Evolutionary conservation across 2,888 invertebrate genomes (phyloP).

Genomic region (Andrena marginata): DNA sequence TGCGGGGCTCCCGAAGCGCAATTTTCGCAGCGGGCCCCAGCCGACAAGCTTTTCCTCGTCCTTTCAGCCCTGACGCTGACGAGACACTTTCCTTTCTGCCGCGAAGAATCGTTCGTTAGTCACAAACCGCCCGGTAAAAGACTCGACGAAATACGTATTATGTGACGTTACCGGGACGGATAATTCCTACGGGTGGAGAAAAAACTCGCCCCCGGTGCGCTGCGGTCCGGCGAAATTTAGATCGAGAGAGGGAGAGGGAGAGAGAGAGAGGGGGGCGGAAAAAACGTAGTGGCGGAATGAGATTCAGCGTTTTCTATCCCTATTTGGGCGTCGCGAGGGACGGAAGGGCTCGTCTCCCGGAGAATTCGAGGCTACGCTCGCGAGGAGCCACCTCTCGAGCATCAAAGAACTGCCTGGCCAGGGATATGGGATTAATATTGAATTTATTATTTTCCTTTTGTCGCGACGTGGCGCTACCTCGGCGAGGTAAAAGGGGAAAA

Average conservation of each 20-base stretch:
- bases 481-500: conserved; percentile 19
- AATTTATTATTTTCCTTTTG: conserved; percentile 67
- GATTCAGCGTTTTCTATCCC: conserved; percentile 56
- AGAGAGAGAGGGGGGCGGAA: conserved; percentile 9
- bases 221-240: conserved; percentile 51
- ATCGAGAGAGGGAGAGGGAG: conserved; percentile 34
- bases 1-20: conserved; percentile 63
- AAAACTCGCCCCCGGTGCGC: conserved; percentile 25
- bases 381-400: conserved; percentile 12
- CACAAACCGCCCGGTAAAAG: conserved; percentile 61
- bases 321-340: conserved; percentile 7
- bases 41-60: conserved; percentile 75
- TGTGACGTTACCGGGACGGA: conserved; percentile 46
- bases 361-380: conserved; percentile 26
- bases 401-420: conserved; percentile 35
- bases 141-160: conserved; percentile 67
- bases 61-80: conserved; percentile 76
- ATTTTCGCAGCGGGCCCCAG: conserved; percentile 74
- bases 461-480: neutral
- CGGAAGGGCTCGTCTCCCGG: conserved; percentile 20
- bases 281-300: conserved; percentile 31
- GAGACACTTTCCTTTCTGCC: conserved; percentile 79
- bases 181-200: conserved; percentile 17
- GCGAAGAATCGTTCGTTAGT: conserved; percentile 81
- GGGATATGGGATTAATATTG: conserved; percentile 58